Evolutionary conservation across 2,797 vertebrate species (phyloP).

Genomic region (Craterocephalus amniculus): DNA sequence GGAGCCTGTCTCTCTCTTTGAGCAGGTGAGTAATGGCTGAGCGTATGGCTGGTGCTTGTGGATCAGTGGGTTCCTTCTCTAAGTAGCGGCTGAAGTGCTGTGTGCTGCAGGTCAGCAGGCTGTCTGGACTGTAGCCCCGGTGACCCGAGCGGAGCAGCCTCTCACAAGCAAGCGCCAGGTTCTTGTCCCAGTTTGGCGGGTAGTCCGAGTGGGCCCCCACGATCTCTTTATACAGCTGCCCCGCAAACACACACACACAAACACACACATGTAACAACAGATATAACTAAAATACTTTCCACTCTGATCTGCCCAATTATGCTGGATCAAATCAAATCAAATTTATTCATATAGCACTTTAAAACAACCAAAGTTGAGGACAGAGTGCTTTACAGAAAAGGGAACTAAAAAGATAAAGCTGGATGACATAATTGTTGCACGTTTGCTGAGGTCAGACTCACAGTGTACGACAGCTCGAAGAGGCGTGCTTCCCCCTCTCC

Average conservation of each 20-base stretch:
- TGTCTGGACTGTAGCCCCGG: slow-evolving; percentile 75
- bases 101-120: slow-evolving; percentile 86
- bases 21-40: slow-evolving; percentile 86
- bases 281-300: slow-evolving; percentile 30
- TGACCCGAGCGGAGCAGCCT: slow-evolving; percentile 85
- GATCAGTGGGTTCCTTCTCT: slow-evolving; percentile 84
- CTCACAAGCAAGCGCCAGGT: slow-evolving; percentile 94
- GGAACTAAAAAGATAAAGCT: too few relatives aligned
- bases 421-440: slow-evolving; percentile 21
- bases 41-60: slow-evolving; percentile 87
- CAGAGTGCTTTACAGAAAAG: too few relatives aligned
- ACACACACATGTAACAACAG: slow-evolving; percentile 30
- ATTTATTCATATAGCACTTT: too few relatives aligned
- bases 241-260: slow-evolving; percentile 44
- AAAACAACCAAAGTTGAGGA: too few relatives aligned
- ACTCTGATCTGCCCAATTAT: slow-evolving; percentile 41
- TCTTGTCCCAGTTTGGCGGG: slow-evolving; percentile 98
- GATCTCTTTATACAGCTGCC: slow-evolving; percentile 92
- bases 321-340: too few relatives aligned
- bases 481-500: slow-evolving; percentile 75
- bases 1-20: slow-evolving; percentile 85
- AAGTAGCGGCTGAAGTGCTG: slow-evolving; percentile 89
- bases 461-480: slow-evolving; percentile 84
- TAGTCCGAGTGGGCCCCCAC: slow-evolving; percentile 85
- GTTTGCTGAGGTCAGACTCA: slow-evolving; percentile 72